Conservation (phyloP, 2,113 vertebrate species). For the Gasterosteus nipponicus region DNA sequence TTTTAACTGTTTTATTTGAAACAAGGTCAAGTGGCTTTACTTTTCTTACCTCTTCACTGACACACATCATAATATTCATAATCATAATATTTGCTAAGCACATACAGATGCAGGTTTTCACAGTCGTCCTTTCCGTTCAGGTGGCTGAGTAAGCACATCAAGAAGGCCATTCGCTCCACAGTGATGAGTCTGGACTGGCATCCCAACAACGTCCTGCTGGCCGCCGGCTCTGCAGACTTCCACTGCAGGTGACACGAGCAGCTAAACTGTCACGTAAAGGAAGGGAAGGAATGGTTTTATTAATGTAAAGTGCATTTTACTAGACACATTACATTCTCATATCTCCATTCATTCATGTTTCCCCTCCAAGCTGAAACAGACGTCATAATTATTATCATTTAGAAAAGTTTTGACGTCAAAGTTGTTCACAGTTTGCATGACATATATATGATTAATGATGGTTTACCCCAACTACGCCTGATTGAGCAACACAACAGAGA, state of each 20-base stretch:
- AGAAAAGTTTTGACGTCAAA: neutral
- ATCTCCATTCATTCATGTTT: neutral
- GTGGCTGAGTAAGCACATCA: conserved; percentile 88
- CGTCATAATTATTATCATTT: neutral
- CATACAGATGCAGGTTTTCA: neutral
- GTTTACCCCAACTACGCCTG: neutral
- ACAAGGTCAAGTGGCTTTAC: too few relatives aligned
- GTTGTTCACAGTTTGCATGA: neutral
- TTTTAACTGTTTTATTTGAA: too few relatives aligned
- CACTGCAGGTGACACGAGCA: conserved; percentile 80
- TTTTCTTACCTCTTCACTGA: neutral
- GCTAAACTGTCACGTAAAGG: too few relatives aligned
- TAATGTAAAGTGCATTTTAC: too few relatives aligned
- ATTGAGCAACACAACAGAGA: neutral
- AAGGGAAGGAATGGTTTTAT: neutral
- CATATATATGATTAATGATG: too few relatives aligned
- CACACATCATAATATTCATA: too few relatives aligned
- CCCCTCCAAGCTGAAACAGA: neutral
- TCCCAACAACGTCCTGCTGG: conserved; percentile 84
- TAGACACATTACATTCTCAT: too few relatives aligned
- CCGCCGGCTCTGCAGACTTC: conserved; percentile 82
- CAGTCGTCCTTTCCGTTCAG: conserved; percentile 51
- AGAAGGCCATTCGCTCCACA: conserved; percentile 83
- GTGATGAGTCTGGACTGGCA: conserved; percentile 85
- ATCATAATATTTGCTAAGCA: neutral